phyloP scores from a whole-genome alignment of 2,113 vertebrate genomes.

The Ovis canadensis region DNA sequence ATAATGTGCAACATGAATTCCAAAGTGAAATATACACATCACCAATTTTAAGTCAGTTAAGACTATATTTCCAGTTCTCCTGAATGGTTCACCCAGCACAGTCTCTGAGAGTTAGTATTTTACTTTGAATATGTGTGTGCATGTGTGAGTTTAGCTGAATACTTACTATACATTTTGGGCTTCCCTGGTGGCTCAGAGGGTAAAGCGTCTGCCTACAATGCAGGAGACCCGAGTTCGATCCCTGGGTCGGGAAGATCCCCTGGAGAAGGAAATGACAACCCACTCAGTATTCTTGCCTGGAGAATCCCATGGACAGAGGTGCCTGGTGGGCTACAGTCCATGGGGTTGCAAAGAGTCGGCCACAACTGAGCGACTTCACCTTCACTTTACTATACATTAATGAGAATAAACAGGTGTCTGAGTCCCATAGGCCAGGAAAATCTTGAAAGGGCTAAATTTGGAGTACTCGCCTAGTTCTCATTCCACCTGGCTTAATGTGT shows the following conservation, averaged over 20 bases:
- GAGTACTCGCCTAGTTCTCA: not conserved
- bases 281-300: too few species aligned
- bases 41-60: not conserved
- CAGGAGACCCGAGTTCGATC: too few species aligned
- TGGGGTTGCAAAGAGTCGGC: accelerated
- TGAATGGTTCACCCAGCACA: not conserved
- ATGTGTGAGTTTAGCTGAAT: not conserved
- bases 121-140: not conserved
- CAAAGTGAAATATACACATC: not conserved
- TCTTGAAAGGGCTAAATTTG: not conserved
- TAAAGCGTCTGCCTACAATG: too few species aligned
- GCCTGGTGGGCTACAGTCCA: too few species aligned
- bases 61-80: not conserved
- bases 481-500: not conserved
- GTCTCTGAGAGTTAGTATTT: not conserved
- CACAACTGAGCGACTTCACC: too few species aligned
- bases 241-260: too few species aligned
- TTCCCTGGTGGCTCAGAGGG: too few species aligned
- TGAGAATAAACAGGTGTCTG: not conserved
- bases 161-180: not conserved
- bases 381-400: not conserved
- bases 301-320: too few species aligned
- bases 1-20: not conserved
- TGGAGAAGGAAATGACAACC: too few species aligned
- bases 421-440: not conserved